Percentiles rank a stretch among this genome's conserved stretches.
Conservation (phyloP, 2,888 invertebrate genomes). For the Rapana venosa region DNA sequence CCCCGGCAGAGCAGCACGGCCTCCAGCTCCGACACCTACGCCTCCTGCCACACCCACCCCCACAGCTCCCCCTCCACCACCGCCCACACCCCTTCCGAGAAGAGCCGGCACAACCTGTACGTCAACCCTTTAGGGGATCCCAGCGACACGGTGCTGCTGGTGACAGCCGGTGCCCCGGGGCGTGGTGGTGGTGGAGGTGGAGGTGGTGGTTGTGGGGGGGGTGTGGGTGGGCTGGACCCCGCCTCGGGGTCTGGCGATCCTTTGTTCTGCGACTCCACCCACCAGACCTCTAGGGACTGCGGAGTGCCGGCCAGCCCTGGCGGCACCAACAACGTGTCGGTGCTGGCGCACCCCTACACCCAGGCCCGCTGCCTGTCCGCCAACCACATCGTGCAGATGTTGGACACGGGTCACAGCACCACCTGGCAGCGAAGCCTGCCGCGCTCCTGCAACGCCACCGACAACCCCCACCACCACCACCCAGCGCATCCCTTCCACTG, state of each 20-base stretch:
- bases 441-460: slow-evolving; percentile 33
- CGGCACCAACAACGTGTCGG: background rate
- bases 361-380: slow-evolving; percentile 36
- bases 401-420: slow-evolving; percentile 68
- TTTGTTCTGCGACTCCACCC: slow-evolving; percentile 10
- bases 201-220: too few species aligned
- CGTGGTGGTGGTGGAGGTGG: background rate
- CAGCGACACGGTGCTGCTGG: slow-evolving; percentile 37
- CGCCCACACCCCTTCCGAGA: slow-evolving; percentile 44
- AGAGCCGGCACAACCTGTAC: slow-evolving; percentile 71
- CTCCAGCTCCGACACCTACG: slow-evolving; percentile 94
- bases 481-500: background rate
- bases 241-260: background rate
- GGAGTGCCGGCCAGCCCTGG: background rate
- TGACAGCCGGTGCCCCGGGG: slow-evolving; percentile 21
- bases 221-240: background rate
- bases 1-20: slow-evolving; percentile 79
- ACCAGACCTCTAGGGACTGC: background rate
- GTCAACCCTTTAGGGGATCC: slow-evolving; percentile 76
- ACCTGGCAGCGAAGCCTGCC: slow-evolving; percentile 67
- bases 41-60: slow-evolving; percentile 97
- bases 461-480: slow-evolving; percentile 1
- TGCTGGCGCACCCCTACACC: background rate
- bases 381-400: slow-evolving; percentile 67
- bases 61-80: slow-evolving; percentile 67